These are phyloP conservation scores for Mnemiopsis leidyi DNA, from an alignment of 37 sponge, comb jelly and placozoan genomes.

Conservation along the genomic window DNA sequence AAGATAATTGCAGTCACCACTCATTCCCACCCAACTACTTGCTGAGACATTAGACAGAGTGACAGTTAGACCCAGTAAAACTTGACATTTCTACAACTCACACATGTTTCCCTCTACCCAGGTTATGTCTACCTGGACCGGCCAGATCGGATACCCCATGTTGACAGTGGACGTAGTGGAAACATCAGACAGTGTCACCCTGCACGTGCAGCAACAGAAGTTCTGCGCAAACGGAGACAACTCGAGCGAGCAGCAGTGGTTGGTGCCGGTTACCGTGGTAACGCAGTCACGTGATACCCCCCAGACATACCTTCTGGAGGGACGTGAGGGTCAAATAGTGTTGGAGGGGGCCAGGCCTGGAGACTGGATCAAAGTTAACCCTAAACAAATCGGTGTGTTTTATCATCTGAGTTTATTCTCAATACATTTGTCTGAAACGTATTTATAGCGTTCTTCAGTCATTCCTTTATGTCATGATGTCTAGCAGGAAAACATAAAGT, in stretches of 20 bases:
- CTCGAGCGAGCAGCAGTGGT: background rate
- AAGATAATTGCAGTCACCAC: too few relatives aligned
- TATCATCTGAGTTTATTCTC: too few relatives aligned
- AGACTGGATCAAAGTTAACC: conserved; percentile 66
- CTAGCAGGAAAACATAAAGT: too few relatives aligned
- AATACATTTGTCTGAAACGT: too few relatives aligned
- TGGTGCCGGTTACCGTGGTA: conserved; percentile 62
- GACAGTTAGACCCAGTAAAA: too few relatives aligned
- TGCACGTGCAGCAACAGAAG: conserved; percentile 16
- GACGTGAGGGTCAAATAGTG: conserved; percentile 82
- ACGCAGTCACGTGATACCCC: background rate
- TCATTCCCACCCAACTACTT: too few relatives aligned
- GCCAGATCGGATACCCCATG: conserved; percentile 95
- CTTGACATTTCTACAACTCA: too few relatives aligned
- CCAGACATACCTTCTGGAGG: conserved; percentile 67
- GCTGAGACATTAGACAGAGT: too few relatives aligned
- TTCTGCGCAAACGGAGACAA: conserved; percentile 64
- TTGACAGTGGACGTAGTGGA: conserved; percentile 74
- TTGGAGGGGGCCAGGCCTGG: conserved; percentile 75
- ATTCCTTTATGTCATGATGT: too few relatives aligned
- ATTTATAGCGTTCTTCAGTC: too few relatives aligned
- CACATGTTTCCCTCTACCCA: too few relatives aligned
- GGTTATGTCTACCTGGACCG: conserved; percentile 92
- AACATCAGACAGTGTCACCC: conserved; percentile 64
- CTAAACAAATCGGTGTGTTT: conserved; percentile 53